Conservation (phyloP, 1,140 invertebrate genomes). For the Heterodera schachtii region DNA sequence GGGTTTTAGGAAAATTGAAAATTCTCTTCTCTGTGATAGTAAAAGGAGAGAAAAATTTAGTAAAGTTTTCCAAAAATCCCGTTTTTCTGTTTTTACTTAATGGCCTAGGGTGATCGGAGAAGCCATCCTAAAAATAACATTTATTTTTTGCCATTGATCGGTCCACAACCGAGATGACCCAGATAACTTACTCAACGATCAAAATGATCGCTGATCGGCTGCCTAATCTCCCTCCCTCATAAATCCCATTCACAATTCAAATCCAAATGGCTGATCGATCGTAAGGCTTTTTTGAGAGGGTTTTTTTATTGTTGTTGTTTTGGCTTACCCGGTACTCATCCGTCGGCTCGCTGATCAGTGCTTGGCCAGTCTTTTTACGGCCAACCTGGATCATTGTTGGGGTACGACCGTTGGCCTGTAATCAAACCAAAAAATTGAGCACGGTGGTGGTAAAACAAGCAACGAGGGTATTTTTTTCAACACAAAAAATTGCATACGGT, state of each 20-base stretch:
- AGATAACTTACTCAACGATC: neutral
- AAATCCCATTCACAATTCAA: neutral
- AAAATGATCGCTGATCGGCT: neutral
- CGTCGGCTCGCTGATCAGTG: neutral
- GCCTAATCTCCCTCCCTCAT: neutral
- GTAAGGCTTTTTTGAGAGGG: neutral
- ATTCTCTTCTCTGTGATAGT: too few relatives aligned
- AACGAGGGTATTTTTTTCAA: neutral
- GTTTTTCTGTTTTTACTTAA: too few relatives aligned
- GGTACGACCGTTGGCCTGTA: conserved; percentile 10
- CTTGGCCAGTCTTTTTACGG: conserved; percentile 12
- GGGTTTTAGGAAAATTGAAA: too few relatives aligned
- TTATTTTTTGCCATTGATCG: neutral
- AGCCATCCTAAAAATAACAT: too few relatives aligned
- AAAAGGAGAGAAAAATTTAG: too few relatives aligned
- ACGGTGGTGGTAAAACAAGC: neutral
- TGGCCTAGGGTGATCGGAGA: too few relatives aligned
- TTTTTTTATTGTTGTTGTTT: neutral
- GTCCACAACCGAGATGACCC: neutral
- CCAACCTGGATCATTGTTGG: conserved; percentile 31
- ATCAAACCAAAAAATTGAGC: neutral
- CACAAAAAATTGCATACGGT: too few relatives aligned
- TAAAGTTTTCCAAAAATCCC: too few relatives aligned
- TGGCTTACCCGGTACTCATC: conserved; percentile 2
- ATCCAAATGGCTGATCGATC: neutral